Conservation (phyloP, 2,888 invertebrate species). For the Shargacucullia verbasci region DNA sequence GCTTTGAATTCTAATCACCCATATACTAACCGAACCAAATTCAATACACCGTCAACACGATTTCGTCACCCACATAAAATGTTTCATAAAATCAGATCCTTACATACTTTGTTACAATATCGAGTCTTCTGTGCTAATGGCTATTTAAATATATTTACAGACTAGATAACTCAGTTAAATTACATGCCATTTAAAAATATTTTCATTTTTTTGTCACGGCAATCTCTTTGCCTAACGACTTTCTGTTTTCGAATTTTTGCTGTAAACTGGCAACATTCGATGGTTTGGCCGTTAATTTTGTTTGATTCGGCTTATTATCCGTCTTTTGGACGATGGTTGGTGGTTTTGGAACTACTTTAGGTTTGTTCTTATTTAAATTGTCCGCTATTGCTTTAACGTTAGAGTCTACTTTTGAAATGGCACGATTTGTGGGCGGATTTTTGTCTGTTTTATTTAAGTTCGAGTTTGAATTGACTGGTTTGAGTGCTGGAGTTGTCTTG, state of each 20-base stretch:
- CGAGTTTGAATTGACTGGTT: conserved; percentile 70
- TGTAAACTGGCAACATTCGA: conserved; percentile 94
- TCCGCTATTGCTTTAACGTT: conserved; percentile 84
- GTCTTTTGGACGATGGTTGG: conserved; percentile 71
- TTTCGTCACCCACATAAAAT: conserved; percentile 27
- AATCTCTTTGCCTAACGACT: conserved; percentile 82
- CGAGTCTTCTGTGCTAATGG: conserved; percentile 51
- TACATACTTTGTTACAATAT: conserved; percentile 50
- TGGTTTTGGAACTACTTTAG: conserved; percentile 84
- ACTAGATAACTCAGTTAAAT: conserved; percentile 61
- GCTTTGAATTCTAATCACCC: conserved; percentile 42
- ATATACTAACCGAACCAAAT: conserved; percentile 33
- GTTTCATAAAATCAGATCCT: conserved; percentile 54
- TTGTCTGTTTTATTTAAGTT: conserved; percentile 74
- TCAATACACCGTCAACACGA: conserved; percentile 26
- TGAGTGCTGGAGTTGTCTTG: conserved; percentile 71
- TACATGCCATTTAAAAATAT: conserved; percentile 32
- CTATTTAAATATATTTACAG: conserved; percentile 60
- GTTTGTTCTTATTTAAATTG: conserved; percentile 84
- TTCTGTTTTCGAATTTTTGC: conserved; percentile 93
- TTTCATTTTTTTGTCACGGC: conserved; percentile 64
- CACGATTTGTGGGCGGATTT: conserved; percentile 71
- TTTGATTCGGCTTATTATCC: conserved; percentile 76
- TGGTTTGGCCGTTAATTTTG: conserved; percentile 87
- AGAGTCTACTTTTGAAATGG: conserved; percentile 78